Base-by-base conservation (phyloP, 2,888 invertebrate species). In the Caenorhabditis sp. region DNA sequence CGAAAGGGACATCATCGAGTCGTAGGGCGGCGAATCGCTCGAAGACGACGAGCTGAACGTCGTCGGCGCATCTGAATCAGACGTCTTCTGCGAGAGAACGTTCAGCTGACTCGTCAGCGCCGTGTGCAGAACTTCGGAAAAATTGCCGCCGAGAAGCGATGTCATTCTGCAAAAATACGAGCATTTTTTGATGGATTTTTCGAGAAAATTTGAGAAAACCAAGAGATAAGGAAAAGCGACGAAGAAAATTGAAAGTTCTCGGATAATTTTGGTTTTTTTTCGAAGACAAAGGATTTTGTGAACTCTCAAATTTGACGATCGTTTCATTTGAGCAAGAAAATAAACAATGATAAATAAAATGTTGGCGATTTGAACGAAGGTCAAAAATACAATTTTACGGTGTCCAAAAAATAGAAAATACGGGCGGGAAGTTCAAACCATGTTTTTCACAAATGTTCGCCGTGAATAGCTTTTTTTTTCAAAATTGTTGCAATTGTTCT, bases 81-180 rank as follows among this genome's bases (percentile, higher is more conserved):
- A 45, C 39, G 66, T 45, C 30, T 68, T 68, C 43, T 68, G 66
- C 0, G 58, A 50, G 6, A 56, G 41, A 24, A 41, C 63, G 17
- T 63, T 63, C 13, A 68, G 48, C 15, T 68, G 66, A 50, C 30
- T 68, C 58, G 58, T 27, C 13, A 68, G 58, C 13, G 56, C 66
- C 15, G 66, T 39, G 43, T 68, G 66, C 0, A 68, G 26, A 8
- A 50, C 58, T 9, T 68, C 66, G 7, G 53, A 37, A 24, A 70
- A 61, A 13, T 43, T 53, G 50, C 59, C 53, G 27, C 59, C 59
- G 32, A 70, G 43, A 20, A 61, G 45, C 30, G 61, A 61, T 52
- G 70, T 59, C 59, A 70, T 59, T 53, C 58, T 59, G 63, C 15
- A 52, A 37, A n/a, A n/a, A n/a, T n/a, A n/a, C n/a, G n/a, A n/a